phyloP scores from a whole-genome alignment of 1,140 invertebrate genomes.

The Panagrolaimus sp. region DNA sequence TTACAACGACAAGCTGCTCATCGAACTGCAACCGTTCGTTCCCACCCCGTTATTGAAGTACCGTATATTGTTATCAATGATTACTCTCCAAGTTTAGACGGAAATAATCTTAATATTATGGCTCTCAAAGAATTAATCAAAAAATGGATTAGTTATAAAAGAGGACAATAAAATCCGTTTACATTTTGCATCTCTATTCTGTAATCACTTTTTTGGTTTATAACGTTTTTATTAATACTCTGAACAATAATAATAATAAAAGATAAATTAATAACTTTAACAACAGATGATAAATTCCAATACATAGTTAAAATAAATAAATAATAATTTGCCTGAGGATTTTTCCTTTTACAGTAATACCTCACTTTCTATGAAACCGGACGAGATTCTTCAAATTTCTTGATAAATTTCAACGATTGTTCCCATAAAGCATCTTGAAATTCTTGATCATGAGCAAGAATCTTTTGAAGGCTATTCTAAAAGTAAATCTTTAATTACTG shows the following conservation, averaged over 20 bases:
- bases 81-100: constrained; percentile 52
- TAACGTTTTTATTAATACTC: background rate
- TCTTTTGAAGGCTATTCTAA: constrained; percentile 13
- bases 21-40: constrained; percentile 46
- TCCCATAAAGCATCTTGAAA: constrained; percentile 28
- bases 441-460: constrained; percentile 19
- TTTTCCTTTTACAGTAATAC: background rate
- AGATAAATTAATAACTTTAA: constrained; percentile 19
- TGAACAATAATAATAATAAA: constrained; percentile 15
- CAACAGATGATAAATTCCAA: background rate
- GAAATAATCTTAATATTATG: constrained; percentile 53
- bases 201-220: background rate
- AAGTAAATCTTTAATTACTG: too few relatives aligned
- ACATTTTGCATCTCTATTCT: background rate
- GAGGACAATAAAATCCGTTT: background rate
- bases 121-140: constrained; percentile 48
- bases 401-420: background rate
- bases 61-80: constrained; percentile 58
- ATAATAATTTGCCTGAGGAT: background rate
- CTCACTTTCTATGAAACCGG: background rate
- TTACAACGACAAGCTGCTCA: constrained; percentile 55
- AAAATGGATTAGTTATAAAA: constrained; percentile 47
- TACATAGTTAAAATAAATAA: background rate
- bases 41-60: constrained; percentile 57
- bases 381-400: constrained; percentile 26